Base-by-base conservation (phyloP, 2,888 invertebrate genomes). In the Athalia rosae region DNA sequence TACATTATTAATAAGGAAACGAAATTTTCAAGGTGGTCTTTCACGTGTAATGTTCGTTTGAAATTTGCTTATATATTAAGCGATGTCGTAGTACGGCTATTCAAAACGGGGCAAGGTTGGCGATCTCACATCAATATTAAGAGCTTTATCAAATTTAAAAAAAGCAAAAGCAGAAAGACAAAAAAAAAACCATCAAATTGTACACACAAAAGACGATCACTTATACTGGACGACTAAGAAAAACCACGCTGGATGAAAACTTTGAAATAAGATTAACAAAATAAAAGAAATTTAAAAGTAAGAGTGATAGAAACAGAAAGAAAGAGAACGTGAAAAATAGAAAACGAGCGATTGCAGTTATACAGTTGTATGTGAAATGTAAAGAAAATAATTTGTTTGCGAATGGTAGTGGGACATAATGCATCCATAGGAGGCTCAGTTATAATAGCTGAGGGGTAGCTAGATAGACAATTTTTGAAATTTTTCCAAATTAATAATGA, bases 391-490 rank as follows among this genome's bases (percentile, higher is more conserved):
- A 28, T 59, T 58, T 77, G 62, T 63, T 62, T 77, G 76, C 58
- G 69, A 43, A 69, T 77, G 53, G 64, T 62, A 58, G 53, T 64
- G 62, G 76, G 58, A 74, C 61, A 56, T 28, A 2, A 28, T 28
- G 28, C 28, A 28, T 28, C 28, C 28, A 28, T 28, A 2, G 28
- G 28, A 28, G 28, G 28, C 28, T 28, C 28, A 28, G 28, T 28
- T 0, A 28, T 28, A 78, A 28, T 28, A 78, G 79, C 78, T 78
- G 76, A 79, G 79, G 79, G 81, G 80, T 87, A 87, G 86, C 81
- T 88, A 87, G 88, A 86, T 87, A 88, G 87, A 81, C 84, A 87
- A 87, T 86, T 87, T 86, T 85, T 82, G 81, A 78, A 81, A 83
- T 82, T 84, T 78, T 82, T 80, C 76, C 80, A 80, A 79, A 79